Conservation (phyloP, 2,797 vertebrate species). For the Neosalanx taihuensis region DNA sequence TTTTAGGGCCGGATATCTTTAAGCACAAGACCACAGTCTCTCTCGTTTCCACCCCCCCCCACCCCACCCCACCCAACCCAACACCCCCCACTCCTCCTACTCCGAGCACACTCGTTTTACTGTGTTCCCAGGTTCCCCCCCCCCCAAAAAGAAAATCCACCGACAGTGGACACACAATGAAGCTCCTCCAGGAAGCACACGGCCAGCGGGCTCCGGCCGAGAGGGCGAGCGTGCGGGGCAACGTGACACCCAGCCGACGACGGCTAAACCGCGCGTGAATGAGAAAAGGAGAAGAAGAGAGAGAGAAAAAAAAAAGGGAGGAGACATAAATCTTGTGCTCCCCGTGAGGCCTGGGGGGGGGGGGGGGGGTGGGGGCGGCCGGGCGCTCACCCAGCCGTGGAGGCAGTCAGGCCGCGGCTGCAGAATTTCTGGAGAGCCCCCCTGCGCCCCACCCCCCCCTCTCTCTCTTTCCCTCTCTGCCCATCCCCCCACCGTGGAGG, state of each 20-base stretch:
- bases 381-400: conserved; percentile 70
- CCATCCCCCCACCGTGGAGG: conserved; percentile 53
- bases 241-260: conserved; percentile 61
- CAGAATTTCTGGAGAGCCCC: conserved; percentile 68
- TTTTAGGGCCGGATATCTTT: conserved; percentile 69
- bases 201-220: conserved; percentile 34
- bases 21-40: conserved; percentile 53
- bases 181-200: conserved; percentile 44
- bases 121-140: conserved; percentile 13
- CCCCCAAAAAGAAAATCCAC: background rate
- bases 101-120: conserved; percentile 64
- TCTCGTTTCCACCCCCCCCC: conserved; percentile 34
- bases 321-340: conserved; percentile 63
- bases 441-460: conserved; percentile 43
- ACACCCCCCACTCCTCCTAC: conserved; percentile 42
- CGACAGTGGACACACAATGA: conserved; percentile 7
- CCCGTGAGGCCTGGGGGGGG: conserved; percentile 62
- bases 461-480: background rate
- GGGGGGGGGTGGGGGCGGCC: conserved; percentile 59
- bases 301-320: conserved; percentile 50
- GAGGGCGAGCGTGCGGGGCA: conserved; percentile 30
- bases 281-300: conserved; percentile 44
- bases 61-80: conserved; percentile 4
- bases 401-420: conserved; percentile 58
- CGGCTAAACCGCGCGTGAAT: conserved; percentile 61